phyloP scores from a whole-genome alignment of 2,888 invertebrate species.

The Sarcophaga subvicina region DNA sequence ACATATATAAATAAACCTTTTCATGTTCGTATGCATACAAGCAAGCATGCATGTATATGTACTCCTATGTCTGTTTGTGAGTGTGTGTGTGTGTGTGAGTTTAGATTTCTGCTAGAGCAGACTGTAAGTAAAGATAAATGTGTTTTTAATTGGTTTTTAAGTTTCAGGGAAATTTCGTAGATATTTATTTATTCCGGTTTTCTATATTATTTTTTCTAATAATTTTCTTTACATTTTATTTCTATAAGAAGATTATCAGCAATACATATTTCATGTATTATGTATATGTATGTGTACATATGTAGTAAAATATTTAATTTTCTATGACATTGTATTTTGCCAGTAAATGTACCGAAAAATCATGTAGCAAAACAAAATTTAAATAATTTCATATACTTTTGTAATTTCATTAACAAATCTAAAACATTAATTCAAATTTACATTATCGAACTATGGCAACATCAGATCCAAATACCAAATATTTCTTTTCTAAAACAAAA shows the following conservation, averaged over 20 bases:
- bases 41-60: neutral
- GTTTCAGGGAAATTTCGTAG: conserved; percentile 51
- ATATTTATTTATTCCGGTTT: conserved; percentile 18
- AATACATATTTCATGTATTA: conserved; percentile 9
- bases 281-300: neutral
- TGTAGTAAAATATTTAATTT: too few species aligned
- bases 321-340: too few species aligned
- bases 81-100: neutral
- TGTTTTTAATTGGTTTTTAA: conserved; percentile 68
- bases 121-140: conserved; percentile 67
- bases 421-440: too few species aligned
- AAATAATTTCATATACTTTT: too few species aligned
- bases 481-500: too few species aligned
- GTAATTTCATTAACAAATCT: too few species aligned
- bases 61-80: neutral
- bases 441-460: too few species aligned
- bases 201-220: conserved; percentile 18
- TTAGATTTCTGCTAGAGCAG: conserved; percentile 4
- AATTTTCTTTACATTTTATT: conserved; percentile 19
- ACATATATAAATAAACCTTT: neutral
- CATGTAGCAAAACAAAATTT: too few species aligned
- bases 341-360: too few species aligned
- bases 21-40: neutral
- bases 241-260: conserved; percentile 20
- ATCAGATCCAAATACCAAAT: too few species aligned